phyloP scores from a whole-genome alignment of 2,113 vertebrate genomes.

The Gallinago undulata region DNA sequence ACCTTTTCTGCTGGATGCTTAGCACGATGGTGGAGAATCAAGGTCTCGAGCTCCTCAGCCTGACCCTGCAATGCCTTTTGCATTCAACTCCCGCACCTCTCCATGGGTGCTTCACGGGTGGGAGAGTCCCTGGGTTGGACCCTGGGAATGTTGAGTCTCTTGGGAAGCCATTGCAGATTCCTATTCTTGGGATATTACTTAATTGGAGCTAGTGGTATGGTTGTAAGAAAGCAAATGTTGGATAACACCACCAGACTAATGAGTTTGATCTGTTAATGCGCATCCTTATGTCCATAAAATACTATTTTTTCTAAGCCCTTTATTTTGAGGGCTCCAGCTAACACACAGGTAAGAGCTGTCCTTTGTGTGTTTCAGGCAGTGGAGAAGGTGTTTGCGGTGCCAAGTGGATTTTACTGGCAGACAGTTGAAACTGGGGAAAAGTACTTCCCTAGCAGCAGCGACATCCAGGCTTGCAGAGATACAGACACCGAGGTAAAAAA shows the following conservation, averaged over 20 bases:
- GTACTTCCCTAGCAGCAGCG: constrained; percentile 56
- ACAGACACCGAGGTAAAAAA: constrained; percentile 69
- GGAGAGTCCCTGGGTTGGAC: neutral
- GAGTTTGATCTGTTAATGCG: neutral
- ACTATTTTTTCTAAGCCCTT: neutral
- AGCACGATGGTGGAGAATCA: accelerated
- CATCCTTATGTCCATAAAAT: neutral
- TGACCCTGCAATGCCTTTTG: neutral
- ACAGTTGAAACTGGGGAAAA: constrained; percentile 71
- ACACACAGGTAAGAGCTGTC: neutral
- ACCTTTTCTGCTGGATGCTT: neutral
- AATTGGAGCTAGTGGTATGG: neutral
- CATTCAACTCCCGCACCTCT: neutral
- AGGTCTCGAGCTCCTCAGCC: neutral
- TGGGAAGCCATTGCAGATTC: neutral
- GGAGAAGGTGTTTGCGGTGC: constrained; percentile 61
- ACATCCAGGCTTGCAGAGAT: constrained; percentile 29
- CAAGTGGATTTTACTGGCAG: constrained; percentile 78
- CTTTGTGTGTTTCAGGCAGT: constrained; percentile 66
- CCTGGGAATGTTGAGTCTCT: neutral
- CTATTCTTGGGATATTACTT: neutral
- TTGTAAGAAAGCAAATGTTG: neutral
- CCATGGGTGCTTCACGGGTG: accelerated
- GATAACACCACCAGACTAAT: neutral
- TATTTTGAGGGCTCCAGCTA: neutral